Evolutionary conservation across 2,888 invertebrate genomes (phyloP).

Genomic region (Lasioglossum zephyrum): DNA sequence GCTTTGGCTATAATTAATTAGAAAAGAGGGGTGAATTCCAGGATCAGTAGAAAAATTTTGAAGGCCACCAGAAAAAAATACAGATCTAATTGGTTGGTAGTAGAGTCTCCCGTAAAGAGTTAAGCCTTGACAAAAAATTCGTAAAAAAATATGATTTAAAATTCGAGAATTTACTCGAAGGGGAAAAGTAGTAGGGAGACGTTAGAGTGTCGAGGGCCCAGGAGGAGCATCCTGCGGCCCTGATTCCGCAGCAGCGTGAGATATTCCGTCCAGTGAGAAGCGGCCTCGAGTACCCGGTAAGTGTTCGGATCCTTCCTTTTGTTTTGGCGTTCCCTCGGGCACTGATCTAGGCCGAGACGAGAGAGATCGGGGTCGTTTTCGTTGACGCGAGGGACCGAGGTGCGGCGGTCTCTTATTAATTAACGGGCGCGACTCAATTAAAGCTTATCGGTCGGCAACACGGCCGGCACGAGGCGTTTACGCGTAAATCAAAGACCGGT

Average conservation of each 20-base stretch:
- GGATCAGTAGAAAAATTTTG: not conserved
- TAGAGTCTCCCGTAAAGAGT: not conserved
- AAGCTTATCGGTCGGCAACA: conserved; percentile 69
- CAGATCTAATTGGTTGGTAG: not conserved
- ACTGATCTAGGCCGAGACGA: not conserved
- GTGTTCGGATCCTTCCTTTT: not conserved
- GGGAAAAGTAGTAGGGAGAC: not conserved
- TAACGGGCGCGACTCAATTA: conserved; percentile 78
- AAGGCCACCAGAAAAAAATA: not conserved
- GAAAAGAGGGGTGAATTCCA: not conserved
- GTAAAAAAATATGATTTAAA: not conserved
- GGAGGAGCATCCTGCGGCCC: not conserved
- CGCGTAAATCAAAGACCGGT: conserved; percentile 76
- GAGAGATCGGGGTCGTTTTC: conserved; percentile 29
- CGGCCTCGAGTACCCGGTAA: not conserved
- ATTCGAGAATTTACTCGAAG: not conserved
- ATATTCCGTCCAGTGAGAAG: not conserved
- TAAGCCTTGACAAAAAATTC: not conserved
- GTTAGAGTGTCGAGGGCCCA: not conserved
- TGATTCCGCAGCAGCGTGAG: not conserved
- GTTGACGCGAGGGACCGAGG: not conserved
- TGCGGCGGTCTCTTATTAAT: conserved; percentile 75
- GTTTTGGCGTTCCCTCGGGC: not conserved
- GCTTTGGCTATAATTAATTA: not conserved
- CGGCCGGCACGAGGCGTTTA: conserved; percentile 72